phyloP scores from a whole-genome alignment of 2,113 vertebrate genomes.

The Stegostoma tigrinum region DNA sequence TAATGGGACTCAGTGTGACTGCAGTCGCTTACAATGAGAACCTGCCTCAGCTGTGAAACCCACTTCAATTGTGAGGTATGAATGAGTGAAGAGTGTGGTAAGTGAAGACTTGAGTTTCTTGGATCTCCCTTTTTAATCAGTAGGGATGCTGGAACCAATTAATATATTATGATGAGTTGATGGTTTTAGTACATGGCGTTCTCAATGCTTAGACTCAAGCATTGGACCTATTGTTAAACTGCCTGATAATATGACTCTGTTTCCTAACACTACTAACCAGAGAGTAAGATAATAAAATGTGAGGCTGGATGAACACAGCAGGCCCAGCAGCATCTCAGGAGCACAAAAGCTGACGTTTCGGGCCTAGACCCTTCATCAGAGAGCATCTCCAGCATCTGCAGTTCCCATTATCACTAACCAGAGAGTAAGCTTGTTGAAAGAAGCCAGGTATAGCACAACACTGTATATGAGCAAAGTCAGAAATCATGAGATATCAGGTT shows the following conservation, averaged over 20 bases:
- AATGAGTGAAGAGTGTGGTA: too few species aligned
- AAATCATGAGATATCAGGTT: too few species aligned
- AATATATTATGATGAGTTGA: neutral
- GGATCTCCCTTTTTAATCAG: neutral
- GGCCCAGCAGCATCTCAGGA: too few species aligned
- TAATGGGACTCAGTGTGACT: neutral
- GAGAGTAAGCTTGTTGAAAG: neutral
- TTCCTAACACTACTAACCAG: too few species aligned
- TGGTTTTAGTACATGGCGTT: neutral
- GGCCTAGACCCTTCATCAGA: too few species aligned
- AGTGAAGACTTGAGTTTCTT: neutral
- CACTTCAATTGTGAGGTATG: neutral
- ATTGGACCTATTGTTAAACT: neutral
- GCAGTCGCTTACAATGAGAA: neutral
- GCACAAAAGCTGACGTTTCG: too few species aligned
- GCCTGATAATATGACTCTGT: neutral
- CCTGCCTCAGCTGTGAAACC: neutral
- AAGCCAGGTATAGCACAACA: neutral
- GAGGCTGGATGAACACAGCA: too few species aligned
- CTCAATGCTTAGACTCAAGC: neutral
- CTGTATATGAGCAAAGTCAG: neutral
- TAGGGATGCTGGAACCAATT: neutral
- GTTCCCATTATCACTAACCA: too few species aligned
- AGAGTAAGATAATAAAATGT: too few species aligned
- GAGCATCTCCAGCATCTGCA: too few species aligned